Conservation (phyloP, 2,113 vertebrate species). For the Sula dactylatra region DNA sequence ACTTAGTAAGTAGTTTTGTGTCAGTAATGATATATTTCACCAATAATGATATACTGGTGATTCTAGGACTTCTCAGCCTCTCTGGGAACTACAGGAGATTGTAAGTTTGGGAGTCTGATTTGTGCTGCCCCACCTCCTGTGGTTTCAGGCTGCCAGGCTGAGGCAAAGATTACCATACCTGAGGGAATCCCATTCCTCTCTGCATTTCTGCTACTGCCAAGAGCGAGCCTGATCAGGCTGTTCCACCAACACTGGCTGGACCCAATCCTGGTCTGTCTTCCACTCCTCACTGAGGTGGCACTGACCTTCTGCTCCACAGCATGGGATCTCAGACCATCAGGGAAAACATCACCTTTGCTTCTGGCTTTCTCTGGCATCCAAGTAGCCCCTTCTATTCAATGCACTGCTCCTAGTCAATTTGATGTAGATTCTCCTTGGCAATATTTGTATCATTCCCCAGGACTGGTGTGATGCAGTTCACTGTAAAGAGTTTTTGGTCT, state of each 20-base stretch:
- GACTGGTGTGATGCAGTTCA: not conserved
- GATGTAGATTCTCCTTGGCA: not conserved
- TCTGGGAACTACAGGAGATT: not conserved
- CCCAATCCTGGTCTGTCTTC: not conserved
- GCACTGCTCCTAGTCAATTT: not conserved
- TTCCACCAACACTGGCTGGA: not conserved
- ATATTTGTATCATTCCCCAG: not conserved
- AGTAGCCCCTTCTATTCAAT: not conserved
- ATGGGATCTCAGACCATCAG: not conserved
- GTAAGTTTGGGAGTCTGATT: fast-evolving
- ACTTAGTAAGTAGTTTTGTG: not conserved
- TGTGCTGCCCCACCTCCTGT: not conserved
- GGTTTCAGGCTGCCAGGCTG: not conserved
- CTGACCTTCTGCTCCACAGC: not conserved
- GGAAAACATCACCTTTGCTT: not conserved
- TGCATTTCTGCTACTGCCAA: not conserved
- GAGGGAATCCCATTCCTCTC: fast-evolving
- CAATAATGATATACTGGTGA: not conserved
- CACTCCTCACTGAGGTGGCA: too few relatives aligned
- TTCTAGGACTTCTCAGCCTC: not conserved
- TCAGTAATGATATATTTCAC: not conserved
- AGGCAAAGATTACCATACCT: not conserved
- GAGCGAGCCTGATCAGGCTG: fast-evolving
- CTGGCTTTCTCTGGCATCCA: not conserved
- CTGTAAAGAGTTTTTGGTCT: not conserved